These are phyloP conservation scores for Clamator glandarius DNA, from an alignment of 2,797 vertebrate genomes.

Conservation along the genomic window DNA sequence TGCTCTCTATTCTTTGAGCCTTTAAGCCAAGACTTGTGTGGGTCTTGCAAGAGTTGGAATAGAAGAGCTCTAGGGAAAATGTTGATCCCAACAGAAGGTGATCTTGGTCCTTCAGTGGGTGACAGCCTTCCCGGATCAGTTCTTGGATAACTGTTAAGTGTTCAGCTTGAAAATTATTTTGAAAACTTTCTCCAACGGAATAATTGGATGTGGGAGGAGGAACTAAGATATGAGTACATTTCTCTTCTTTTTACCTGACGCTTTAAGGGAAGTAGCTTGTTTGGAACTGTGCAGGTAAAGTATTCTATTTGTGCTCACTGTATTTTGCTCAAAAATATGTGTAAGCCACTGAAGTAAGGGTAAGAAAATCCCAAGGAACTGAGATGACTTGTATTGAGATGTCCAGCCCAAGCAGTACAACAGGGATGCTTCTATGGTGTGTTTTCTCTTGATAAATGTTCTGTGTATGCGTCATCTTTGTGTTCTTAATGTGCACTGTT, in stretches of 20 bases:
- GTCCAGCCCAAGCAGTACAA: not conserved
- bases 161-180: not conserved
- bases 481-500: not conserved
- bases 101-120: conserved; percentile 5
- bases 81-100: not conserved
- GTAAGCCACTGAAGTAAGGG: not conserved
- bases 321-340: not conserved
- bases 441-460: not conserved
- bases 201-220: not conserved
- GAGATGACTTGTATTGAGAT: not conserved
- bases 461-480: not conserved
- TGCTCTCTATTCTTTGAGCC: not conserved
- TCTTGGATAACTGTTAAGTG: not conserved
- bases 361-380: not conserved
- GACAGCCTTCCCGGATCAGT: not conserved
- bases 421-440: not conserved
- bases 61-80: not conserved
- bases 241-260: not conserved
- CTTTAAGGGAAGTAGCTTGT: not conserved
- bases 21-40: not conserved
- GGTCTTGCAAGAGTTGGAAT: not conserved
- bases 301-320: not conserved
- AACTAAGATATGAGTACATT: not conserved
- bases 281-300: not conserved
- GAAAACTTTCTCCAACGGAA: not conserved